phyloP scores from a whole-genome alignment of 2,113 vertebrate genomes.

The Brachirus orientalis region DNA sequence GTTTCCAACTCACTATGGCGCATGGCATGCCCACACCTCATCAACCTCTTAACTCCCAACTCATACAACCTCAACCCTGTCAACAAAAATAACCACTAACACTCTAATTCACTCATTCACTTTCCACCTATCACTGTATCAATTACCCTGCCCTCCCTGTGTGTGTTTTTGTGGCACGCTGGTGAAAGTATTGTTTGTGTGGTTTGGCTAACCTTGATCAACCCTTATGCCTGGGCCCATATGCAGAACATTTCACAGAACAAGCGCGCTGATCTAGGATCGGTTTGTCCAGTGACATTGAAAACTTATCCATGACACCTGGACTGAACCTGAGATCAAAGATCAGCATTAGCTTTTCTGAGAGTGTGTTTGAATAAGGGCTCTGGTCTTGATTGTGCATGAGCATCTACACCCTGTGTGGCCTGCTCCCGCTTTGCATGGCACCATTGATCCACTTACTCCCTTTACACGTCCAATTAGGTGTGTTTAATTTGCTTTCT shows the following conservation, averaged over 20 bases:
- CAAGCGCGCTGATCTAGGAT: slow-evolving; percentile 61
- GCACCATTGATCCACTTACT: slow-evolving; percentile 68
- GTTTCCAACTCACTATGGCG: slow-evolving; percentile 85
- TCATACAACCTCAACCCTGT: slow-evolving; percentile 52
- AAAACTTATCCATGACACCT: slow-evolving; percentile 25
- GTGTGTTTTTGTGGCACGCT: slow-evolving; percentile 85
- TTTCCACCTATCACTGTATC: slow-evolving; percentile 51
- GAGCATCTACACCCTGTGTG: slow-evolving; percentile 45
- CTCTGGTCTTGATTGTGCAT: slow-evolving; percentile 73
- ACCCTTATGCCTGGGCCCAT: slow-evolving; percentile 69
- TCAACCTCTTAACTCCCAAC: slow-evolving; percentile 60
- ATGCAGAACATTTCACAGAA: slow-evolving; percentile 65
- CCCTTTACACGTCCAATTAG: slow-evolving; percentile 71
- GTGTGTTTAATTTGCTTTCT: slow-evolving; percentile 74
- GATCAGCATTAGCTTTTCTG: slow-evolving; percentile 64
- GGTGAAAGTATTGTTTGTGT: slow-evolving; percentile 73
- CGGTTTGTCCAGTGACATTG: slow-evolving; percentile 53
- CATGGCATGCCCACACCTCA: slow-evolving; percentile 93
- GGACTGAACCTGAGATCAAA: slow-evolving; percentile 56
- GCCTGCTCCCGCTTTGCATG: slow-evolving; percentile 65
- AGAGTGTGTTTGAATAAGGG: slow-evolving; percentile 64
- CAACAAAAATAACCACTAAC: slow-evolving; percentile 78
- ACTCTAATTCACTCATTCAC: slow-evolving; percentile 73
- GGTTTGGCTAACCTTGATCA: slow-evolving; percentile 74
- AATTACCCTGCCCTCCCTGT: slow-evolving; percentile 65